Base-by-base conservation (phyloP, 2,113 vertebrate genomes). In the Cyprinodon variegatus region DNA sequence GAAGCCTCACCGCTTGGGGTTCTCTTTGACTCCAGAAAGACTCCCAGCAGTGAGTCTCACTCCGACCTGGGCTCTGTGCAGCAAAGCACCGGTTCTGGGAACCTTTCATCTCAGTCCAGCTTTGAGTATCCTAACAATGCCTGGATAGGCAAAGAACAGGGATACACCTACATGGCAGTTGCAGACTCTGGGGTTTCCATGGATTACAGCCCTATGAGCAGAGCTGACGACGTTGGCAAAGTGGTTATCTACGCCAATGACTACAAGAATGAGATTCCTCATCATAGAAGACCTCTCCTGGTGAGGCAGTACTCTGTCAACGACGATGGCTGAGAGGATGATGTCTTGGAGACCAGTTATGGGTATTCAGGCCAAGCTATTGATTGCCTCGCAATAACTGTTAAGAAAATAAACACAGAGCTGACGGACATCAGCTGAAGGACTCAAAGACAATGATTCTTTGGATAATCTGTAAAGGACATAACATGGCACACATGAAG, bases 171-270 rank as follows among this genome's bases (percentile, higher is more conserved):
- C 84, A 94, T 95, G 82, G 84, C 95, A 39, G 94, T 95, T 22
- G 95, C 95, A 0, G 95, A 96, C 77, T 96, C 95, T 0, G 95
- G 95, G 0, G 94, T 96, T 43, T 96, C 94, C 1, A 93, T 95
- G 72, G 95, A 96, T 81, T 96, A 95, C 73, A 96, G 95, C 76
- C 92, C 93, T 0, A 94, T 93, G 86, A 92, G 78, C 81, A 86
- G 86, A 74, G 76, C 37, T 1, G 81, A 81, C 12, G 90, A 86
- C 74, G 62, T 79, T 8, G 86, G 80, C 61, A 83, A 62, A 76
- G 70, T 65, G 57, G 64, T 61, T 15, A 64, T 93, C 61, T 95
- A 94, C 29, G 77, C 92, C 59, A 95, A 95, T 20, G 89, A 95
- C 3, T 96, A 95, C 74, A 93, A 94, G 85, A 95, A 94, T 0